Base-by-base conservation (phyloP, 1,140 invertebrate species). In the Muscidifurax raptorellus region DNA sequence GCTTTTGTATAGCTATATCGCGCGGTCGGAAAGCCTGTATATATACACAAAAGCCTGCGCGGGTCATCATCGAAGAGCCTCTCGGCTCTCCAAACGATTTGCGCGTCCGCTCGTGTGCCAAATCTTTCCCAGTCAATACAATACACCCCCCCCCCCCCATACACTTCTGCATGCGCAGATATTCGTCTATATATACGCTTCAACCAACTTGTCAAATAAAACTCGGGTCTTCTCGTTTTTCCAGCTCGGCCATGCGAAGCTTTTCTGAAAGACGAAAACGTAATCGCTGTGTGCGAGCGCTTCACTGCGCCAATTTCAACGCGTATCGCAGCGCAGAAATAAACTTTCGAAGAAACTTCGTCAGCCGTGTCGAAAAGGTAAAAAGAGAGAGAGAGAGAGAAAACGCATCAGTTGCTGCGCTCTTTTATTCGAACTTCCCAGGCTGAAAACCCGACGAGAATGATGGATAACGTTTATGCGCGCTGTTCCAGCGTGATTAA, bases 331-430 rank as follows among this genome's bases (percentile, higher is more conserved):
- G 10, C n/a, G 64, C 3, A 69, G 27, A 27, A 10, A 27, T 13
- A 69, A 27, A 69, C 10, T 80, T 87, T 86, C 81, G 76, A 71
- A 13, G 67, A 30, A 69, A 15, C 15, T 69, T 69, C 67, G 27
- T 28, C 27, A 69, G 25, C 15, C 67, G 67, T 15, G 7, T 10
- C 22, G 4, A 18, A 66, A 6, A 67, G 66, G 18, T 12, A 67
- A 27, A 30, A 67, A 81, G 75, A 74, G 30, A 83, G 83, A 87
- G 86, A 86, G 76, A 85, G 88, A 90, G 36, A 47, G 15, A 18
- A 59, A 59, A 59, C 6, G 52, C 47, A 13, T 18, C n/a, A n/a
- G n/a, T n/a, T 1, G 18, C 12, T 18, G 15, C 52, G 18, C 52
- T 59, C 52, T 59, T 40, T 59, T n/a, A 59, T 59, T n/a, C 52